phyloP scores from a whole-genome alignment of 53 echinoderm and acorn worm species.

The Henricia sp. region DNA sequence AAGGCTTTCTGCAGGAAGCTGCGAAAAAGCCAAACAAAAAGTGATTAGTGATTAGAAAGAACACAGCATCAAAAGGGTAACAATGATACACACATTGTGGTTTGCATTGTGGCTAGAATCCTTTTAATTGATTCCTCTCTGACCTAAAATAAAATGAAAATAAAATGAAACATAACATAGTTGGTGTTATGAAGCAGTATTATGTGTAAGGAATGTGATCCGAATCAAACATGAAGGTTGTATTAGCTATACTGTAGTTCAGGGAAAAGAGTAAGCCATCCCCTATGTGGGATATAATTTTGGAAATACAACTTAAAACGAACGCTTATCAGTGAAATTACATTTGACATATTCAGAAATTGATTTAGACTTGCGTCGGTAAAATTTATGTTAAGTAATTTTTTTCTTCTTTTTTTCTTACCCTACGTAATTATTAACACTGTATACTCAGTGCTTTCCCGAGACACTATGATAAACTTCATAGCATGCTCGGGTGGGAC shows the following conservation, averaged over 20 bases:
- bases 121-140: not conserved
- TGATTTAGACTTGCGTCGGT: no score
- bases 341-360: no score
- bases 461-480: no score
- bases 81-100: not conserved
- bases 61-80: not conserved
- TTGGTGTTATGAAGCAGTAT: not conserved
- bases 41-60: not conserved
- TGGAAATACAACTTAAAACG: no score
- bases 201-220: not conserved
- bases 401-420: no score
- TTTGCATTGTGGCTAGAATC: conserved; percentile 7
- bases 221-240: not conserved
- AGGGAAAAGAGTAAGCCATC: no score
- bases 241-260: not conserved
- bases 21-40: not conserved
- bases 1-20: not conserved
- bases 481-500: no score
- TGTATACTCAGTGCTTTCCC: no score
- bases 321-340: no score
- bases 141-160: not conserved
- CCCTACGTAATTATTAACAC: no score
- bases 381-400: no score
- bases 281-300: no score
- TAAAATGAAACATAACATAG: not conserved